Conservation (phyloP, 2,797 vertebrate species). For the Cryptoprocta ferox region DNA sequence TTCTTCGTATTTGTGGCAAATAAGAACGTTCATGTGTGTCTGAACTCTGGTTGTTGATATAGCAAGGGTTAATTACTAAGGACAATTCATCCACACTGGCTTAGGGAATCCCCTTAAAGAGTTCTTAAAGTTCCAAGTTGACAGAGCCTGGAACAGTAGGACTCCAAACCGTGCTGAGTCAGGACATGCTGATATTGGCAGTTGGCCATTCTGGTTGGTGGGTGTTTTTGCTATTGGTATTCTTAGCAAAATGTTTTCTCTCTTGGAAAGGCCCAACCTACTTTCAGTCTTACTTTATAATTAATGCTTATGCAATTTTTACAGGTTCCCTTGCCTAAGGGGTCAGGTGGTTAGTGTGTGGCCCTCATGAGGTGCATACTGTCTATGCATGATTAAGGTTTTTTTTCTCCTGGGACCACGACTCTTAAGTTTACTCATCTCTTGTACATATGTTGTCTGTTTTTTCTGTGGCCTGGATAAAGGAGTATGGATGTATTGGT, state of each 20-base stretch:
- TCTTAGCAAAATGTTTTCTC: not conserved
- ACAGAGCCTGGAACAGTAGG: not conserved
- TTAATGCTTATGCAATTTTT: not conserved
- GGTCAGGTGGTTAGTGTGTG: not conserved
- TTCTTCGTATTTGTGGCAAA: not conserved
- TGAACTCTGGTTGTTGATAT: not conserved
- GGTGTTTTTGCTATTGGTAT: not conserved
- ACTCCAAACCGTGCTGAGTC: not conserved
- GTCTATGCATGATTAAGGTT: not conserved
- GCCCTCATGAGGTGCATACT: not conserved
- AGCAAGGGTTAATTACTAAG: not conserved
- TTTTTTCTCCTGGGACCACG: not conserved
- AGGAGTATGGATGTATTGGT: not conserved
- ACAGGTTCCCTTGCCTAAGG: not conserved
- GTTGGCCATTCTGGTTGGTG: not conserved
- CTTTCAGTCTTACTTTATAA: slow-evolving; percentile 1
- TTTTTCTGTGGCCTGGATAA: not conserved
- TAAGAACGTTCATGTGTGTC: not conserved
- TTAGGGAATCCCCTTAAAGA: not conserved
- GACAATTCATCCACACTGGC: not conserved
- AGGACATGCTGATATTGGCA: not conserved
- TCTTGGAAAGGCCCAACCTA: not conserved
- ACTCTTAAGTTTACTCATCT: not conserved
- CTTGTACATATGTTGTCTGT: not conserved
- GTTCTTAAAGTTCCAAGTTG: not conserved